These are phyloP conservation scores for Tachina grossa DNA, from an alignment of 2,888 invertebrate species.

Conservation along the genomic window DNA sequence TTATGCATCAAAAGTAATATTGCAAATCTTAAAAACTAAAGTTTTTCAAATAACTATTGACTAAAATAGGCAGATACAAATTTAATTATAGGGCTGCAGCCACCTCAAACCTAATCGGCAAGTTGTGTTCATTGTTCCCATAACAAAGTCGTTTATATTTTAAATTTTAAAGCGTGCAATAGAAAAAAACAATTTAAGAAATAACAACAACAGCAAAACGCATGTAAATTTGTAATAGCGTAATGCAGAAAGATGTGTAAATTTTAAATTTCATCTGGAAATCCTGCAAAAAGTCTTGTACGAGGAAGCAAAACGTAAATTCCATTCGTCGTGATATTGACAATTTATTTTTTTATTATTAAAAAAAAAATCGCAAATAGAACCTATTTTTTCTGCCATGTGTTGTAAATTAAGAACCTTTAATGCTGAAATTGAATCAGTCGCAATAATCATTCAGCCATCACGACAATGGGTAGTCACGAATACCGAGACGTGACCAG, in stretches of 20 bases:
- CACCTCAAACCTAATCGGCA: neutral
- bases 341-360: too few species aligned
- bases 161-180: constrained; percentile 1
- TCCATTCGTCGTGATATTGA: too few species aligned
- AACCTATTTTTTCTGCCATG: too few species aligned
- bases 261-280: neutral
- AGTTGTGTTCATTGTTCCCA: constrained; percentile 5
- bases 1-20: constrained; percentile 58
- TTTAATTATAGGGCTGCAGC: constrained; percentile 3
- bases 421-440: too few species aligned
- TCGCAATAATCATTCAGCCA: too few species aligned
- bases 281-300: too few species aligned
- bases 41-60: neutral
- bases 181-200: constrained; percentile 23
- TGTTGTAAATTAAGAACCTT: too few species aligned
- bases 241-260: neutral
- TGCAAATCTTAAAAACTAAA: constrained; percentile 8
- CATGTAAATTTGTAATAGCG: neutral
- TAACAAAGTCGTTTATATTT: constrained; percentile 19
- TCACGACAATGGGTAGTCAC: too few species aligned
- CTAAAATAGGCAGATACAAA: constrained; percentile 30
- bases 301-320: too few species aligned
- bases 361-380: too few species aligned
- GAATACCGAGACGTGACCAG: too few species aligned
- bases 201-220: neutral